Evolutionary conservation across 2,888 invertebrate genomes (phyloP).

Genomic region (Lithophane socia): DNA sequence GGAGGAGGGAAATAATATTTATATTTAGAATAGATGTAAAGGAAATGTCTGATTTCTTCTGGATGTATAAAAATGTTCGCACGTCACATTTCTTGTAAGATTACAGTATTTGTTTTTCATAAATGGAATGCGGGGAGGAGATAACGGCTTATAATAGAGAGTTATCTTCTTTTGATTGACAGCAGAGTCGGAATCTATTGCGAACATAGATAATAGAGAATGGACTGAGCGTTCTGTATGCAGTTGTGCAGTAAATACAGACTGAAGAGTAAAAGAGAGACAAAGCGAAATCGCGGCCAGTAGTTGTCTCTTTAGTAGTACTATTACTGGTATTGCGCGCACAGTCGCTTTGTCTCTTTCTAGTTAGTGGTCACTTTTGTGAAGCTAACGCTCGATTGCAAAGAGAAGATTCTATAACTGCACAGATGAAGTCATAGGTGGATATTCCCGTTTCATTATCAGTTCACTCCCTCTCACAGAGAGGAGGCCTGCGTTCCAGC

Average conservation of each 20-base stretch:
- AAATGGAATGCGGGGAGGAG: neutral
- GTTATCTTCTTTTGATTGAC: conserved; percentile 5
- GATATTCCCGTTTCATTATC: neutral
- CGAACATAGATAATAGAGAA: neutral
- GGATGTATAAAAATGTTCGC: conserved; percentile 67
- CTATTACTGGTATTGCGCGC: too few relatives aligned
- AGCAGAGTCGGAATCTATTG: neutral
- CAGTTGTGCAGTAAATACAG: too few relatives aligned
- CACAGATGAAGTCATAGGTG: neutral
- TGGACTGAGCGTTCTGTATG: too few relatives aligned
- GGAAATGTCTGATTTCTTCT: conserved; percentile 72
- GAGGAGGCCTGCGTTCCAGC: too few relatives aligned
- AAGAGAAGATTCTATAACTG: neutral
- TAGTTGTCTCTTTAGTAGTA: too few relatives aligned
- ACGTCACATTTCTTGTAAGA: conserved; percentile 36
- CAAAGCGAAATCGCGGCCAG: too few relatives aligned
- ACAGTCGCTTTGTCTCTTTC: too few relatives aligned
- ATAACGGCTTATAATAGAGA: neutral
- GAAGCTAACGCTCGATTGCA: too few relatives aligned
- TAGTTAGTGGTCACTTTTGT: too few relatives aligned
- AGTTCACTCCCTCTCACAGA: too few relatives aligned
- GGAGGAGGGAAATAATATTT: conserved; percentile 65
- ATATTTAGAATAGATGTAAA: conserved; percentile 69
- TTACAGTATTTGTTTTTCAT: neutral
- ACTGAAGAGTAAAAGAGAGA: too few relatives aligned